These are phyloP conservation scores for Meandrusa payeni DNA, from an alignment of 2,888 invertebrate genomes.

Conservation along the genomic window DNA sequence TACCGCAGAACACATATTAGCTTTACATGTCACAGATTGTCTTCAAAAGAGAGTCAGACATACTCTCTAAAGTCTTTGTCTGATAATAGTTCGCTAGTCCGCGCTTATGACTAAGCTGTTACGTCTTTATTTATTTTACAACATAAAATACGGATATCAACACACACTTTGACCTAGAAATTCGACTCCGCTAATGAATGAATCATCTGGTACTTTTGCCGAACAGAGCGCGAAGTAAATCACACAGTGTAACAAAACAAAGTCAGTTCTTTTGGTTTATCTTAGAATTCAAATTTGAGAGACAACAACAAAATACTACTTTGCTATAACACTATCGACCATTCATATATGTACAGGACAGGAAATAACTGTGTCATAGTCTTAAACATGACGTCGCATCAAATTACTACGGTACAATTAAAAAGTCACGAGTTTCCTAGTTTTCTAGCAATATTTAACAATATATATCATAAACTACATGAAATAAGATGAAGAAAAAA, in stretches of 20 bases:
- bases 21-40: no score
- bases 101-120: conserved; percentile 10
- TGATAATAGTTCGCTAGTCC: no score
- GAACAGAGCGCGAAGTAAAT: conserved; percentile 30
- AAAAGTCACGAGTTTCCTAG: no score
- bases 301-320: not conserved
- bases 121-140: conserved; percentile 3
- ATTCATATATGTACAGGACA: conserved; percentile 38
- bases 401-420: no score
- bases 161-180: conserved; percentile 48
- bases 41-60: no score
- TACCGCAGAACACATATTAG: no score
- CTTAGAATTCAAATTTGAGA: conserved; percentile 29
- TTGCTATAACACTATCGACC: conserved; percentile 18
- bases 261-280: conserved; percentile 27
- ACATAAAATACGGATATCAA: conserved; percentile 29
- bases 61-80: no score
- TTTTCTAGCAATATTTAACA: no score
- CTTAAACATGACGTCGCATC: conserved; percentile 1
- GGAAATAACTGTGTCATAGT: conserved; percentile 59
- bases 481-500: no score
- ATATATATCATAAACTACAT: no score
- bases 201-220: conserved; percentile 36
- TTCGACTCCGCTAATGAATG: conserved; percentile 40
- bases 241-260: conserved; percentile 30